phyloP scores from a whole-genome alignment of 2,113 vertebrate genomes.

The Australoheros scitulus region DNA sequence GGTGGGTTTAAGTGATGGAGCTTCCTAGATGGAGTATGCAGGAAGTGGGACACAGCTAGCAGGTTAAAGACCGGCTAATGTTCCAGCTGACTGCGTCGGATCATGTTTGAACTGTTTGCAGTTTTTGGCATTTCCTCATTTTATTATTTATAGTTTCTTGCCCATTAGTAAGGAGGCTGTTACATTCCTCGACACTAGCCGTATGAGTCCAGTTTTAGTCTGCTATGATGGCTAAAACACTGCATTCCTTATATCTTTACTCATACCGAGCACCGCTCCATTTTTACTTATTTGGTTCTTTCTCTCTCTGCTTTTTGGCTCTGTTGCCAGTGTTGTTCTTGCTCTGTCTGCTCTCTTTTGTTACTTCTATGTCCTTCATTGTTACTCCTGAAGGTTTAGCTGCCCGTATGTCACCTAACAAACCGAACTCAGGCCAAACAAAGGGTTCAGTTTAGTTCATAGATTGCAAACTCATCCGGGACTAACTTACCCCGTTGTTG shows the following conservation, averaged over 20 bases:
- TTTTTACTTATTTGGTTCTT: not conserved
- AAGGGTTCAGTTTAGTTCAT: fast-evolving
- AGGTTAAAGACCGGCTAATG: not conserved
- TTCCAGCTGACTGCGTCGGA: not conserved
- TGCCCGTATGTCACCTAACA: not conserved
- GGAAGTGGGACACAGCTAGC: no score
- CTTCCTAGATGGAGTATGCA: no score
- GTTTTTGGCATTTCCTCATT: not conserved
- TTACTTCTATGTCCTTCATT: not conserved
- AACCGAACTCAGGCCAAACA: not conserved
- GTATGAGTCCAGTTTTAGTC: not conserved
- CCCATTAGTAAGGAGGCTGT: not conserved
- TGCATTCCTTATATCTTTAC: not conserved
- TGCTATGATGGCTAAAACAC: not conserved
- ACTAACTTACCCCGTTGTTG: constrained; percentile 78
- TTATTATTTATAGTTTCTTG: not conserved
- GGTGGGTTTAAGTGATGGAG: no score
- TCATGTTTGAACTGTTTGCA: fast-evolving
- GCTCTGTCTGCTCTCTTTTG: not conserved
- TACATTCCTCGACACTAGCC: not conserved
- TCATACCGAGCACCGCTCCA: not conserved
- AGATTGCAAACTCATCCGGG: no score
- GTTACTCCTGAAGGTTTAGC: not conserved
- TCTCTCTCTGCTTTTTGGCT: not conserved
- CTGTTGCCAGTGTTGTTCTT: not conserved